Base-by-base conservation (phyloP, 2,888 invertebrate genomes). In the Tenthredo livida region DNA sequence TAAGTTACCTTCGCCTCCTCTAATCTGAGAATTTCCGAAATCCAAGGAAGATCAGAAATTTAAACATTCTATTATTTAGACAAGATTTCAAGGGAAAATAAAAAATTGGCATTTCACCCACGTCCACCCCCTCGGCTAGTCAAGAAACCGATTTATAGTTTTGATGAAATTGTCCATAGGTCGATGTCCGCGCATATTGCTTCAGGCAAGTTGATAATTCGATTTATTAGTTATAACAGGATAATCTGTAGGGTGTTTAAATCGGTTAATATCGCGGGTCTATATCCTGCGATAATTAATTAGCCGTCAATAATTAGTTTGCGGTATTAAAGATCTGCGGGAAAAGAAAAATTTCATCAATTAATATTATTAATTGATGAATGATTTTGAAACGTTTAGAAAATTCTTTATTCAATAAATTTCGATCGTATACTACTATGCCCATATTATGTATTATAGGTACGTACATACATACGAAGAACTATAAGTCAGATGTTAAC, bases 181-280 rank as follows among this genome's bases (percentile, higher is more conserved):
- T 77, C 17, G 33, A 50, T 33, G 77, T 77, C 77, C 77, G 33
- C 77, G 33, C 77, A 9, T 12, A 77, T 15, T 54, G 50, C 50
- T 54, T 29, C 50, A 6, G 77, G 77, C 54, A 6, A 33, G 12
- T 70, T 47, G 9, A 37, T 70, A 70, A 70, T 70, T 70, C n/a
- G 70, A 70, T 70, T 37, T 17, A 12, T 25, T 29, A 29, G 43
- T 43, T 73, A 21, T 43, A 40, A 73, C 25, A 9, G 43, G 72
- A 73, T 43, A n/a, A 73, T 73, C 43, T 21, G 17, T 70, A 2
- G 37, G 17, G 70, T 37, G 70, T 70, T 70, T 17, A 17, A 37
- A 33, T 40, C 67, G 29, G 7, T 67, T 17, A 67, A 29, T 6
- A 29, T 33, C 17, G 15, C n/a, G 54, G n/a, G 54, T 54, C n/a